These are phyloP conservation scores for Philhelius pedissequus DNA, from an alignment of 2,888 invertebrate species.

Conservation along the genomic window DNA sequence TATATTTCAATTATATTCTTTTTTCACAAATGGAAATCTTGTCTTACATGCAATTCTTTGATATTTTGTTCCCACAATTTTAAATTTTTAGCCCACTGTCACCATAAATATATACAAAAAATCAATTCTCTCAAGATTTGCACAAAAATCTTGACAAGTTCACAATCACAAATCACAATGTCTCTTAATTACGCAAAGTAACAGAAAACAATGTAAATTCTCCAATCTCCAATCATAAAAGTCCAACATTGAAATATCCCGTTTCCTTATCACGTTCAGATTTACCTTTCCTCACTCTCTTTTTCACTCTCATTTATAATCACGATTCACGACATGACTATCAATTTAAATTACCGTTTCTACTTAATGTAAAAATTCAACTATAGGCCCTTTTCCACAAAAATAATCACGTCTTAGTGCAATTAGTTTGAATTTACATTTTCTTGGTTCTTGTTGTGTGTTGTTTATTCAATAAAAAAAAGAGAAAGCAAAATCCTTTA, in stretches of 20 bases:
- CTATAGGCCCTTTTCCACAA: not conserved
- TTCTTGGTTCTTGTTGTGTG: not conserved
- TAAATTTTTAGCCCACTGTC: not conserved
- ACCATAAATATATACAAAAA: not conserved
- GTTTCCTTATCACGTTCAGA: not conserved
- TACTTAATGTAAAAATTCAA: slow-evolving; percentile 2
- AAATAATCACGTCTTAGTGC: slow-evolving; percentile 3
- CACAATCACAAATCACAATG: not conserved
- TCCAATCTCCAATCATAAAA: not conserved
- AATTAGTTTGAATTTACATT: slow-evolving; percentile 30
- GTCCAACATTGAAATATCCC: not conserved
- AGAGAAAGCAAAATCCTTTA: slow-evolving; percentile 13
- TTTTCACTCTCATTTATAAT: not conserved
- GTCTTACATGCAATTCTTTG: too few species aligned
- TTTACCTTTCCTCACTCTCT: slow-evolving; percentile 2
- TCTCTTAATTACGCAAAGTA: not conserved
- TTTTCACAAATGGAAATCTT: too few species aligned
- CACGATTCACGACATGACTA: not conserved
- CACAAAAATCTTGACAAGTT: not conserved
- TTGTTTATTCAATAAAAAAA: slow-evolving; percentile 9
- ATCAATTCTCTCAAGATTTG: not conserved
- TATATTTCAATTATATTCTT: too few species aligned
- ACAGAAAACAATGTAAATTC: not conserved
- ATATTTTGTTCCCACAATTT: too few species aligned
- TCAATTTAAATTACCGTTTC: slow-evolving; percentile 5